Evolutionary conservation across 2,888 invertebrate species (phyloP).

Genomic region (Trachelus stipa): DNA sequence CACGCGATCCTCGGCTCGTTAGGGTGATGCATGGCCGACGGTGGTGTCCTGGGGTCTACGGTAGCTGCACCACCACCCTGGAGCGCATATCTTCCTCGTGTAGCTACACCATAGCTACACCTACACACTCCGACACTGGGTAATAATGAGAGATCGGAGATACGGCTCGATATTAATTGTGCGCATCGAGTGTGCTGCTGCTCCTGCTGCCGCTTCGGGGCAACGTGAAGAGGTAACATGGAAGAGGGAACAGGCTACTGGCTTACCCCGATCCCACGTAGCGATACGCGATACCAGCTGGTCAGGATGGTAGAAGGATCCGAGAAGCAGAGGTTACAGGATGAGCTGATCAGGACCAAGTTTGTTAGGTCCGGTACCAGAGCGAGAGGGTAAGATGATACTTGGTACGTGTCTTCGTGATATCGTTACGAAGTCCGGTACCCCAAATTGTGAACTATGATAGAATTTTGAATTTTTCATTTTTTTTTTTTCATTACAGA

Average conservation of each 20-base stretch:
- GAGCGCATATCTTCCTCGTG: conserved; percentile 37
- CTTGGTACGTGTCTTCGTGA: no score
- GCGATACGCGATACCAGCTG: conserved; percentile 35
- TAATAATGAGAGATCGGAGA: conserved; percentile 66
- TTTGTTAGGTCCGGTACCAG: no score
- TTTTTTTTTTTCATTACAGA: no score
- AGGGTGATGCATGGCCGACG: conserved; percentile 63
- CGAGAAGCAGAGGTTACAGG: conserved; percentile 3
- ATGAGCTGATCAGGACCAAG: no score
- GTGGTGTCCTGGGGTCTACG: conserved; percentile 62
- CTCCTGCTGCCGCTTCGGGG: conserved; percentile 24
- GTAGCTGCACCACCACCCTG: conserved; percentile 56
- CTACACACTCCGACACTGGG: conserved; percentile 48
- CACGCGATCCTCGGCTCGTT: conserved; percentile 66
- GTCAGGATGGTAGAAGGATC: no score
- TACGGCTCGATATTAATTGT: conserved; percentile 65
- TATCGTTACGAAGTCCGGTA: no score
- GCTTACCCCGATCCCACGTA: conserved; percentile 55
- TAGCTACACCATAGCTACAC: conserved; percentile 39
- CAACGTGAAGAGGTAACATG: conserved; percentile 27
- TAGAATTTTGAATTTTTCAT: no score
- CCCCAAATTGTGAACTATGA: no score
- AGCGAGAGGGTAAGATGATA: no score
- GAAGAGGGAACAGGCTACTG: conserved; percentile 46
- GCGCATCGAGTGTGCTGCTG: conserved; percentile 56